Conservation (phyloP, 2,113 vertebrate species). For the Scartelaos histophorus region DNA sequence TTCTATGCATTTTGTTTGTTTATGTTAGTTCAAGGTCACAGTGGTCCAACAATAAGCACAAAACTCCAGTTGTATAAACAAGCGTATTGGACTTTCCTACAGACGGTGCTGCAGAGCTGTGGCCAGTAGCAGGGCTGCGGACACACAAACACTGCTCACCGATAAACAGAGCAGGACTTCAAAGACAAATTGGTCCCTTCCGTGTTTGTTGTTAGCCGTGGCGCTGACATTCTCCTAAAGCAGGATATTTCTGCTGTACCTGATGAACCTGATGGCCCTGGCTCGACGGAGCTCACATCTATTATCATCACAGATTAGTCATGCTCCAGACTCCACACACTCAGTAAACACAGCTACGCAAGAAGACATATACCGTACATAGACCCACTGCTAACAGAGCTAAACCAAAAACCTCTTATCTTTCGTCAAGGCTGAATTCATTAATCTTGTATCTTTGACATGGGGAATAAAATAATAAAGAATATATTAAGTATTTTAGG, state of each 20-base stretch:
- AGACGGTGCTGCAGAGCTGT: constrained; percentile 13
- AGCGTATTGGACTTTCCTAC: constrained; percentile 33
- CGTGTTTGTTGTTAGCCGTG: constrained; percentile 23
- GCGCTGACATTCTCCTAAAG: constrained; percentile 43
- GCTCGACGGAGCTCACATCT: constrained; percentile 33
- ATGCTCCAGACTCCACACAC: constrained; percentile 20
- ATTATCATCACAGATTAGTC: constrained; percentile 54
- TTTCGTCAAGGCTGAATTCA: neutral
- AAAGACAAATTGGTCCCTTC: constrained; percentile 48
- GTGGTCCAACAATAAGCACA: neutral
- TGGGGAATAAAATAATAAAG: constrained; percentile 7
- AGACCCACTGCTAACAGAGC: constrained; percentile 24
- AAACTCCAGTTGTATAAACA: constrained; percentile 14
- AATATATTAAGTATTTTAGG: neutral
- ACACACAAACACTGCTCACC: constrained; percentile 14
- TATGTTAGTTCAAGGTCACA: constrained; percentile 1
- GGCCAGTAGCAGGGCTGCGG: constrained; percentile 9
- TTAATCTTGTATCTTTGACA: constrained; percentile 2
- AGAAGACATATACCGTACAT: constrained; percentile 15
- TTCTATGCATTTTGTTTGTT: neutral
- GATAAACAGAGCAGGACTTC: constrained; percentile 28
- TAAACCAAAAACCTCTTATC: constrained; percentile 19
- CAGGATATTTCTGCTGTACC: constrained; percentile 46
- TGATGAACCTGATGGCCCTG: constrained; percentile 58
- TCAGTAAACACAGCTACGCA: constrained; percentile 17